phyloP scores from a whole-genome alignment of 2,113 vertebrate species.

The Catharus minimus region DNA sequence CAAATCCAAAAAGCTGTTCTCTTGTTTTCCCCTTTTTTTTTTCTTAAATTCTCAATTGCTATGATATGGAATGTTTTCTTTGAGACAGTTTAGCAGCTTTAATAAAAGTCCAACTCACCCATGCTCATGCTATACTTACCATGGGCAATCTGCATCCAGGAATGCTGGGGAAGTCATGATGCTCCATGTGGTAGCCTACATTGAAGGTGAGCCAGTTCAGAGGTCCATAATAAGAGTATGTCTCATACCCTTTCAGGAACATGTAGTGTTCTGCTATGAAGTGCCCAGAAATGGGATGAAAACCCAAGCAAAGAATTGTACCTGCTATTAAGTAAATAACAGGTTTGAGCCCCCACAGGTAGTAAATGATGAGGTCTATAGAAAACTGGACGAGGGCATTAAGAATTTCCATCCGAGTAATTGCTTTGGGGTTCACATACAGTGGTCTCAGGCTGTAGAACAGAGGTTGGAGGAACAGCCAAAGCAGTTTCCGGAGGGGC shows the following conservation, averaged over 20 bases:
- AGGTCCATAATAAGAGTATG: slow-evolving; percentile 94
- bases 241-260: slow-evolving; percentile 94
- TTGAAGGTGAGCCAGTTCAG: slow-evolving; percentile 97
- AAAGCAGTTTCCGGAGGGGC: slow-evolving; percentile 86
- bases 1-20: neutral
- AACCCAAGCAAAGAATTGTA: slow-evolving; percentile 87
- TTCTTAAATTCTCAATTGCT: neutral
- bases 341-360: slow-evolving; percentile 88
- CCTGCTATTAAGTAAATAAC: slow-evolving; percentile 89
- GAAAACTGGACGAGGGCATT: slow-evolving; percentile 84
- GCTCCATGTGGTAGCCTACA: slow-evolving; percentile 96
- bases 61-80: neutral
- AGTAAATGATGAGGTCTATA: slow-evolving; percentile 77
- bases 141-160: slow-evolving; percentile 90
- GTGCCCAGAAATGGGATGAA: slow-evolving; percentile 96
- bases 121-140: slow-evolving; percentile 69
- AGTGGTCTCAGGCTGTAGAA: slow-evolving; percentile 90
- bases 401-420: slow-evolving; percentile 86
- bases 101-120: neutral
- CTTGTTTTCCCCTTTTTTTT: accelerated
- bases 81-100: neutral
- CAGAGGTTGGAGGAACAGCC: slow-evolving; percentile 90
- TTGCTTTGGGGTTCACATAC: slow-evolving; percentile 87
- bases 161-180: slow-evolving; percentile 98
- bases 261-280: slow-evolving; percentile 98